A percentile compares a stretch with the other conserved stretches of the same genome.
Evolutionary conservation across 1,140 invertebrate species (phyloP).

Genomic region (Aphis gossypii): DNA sequence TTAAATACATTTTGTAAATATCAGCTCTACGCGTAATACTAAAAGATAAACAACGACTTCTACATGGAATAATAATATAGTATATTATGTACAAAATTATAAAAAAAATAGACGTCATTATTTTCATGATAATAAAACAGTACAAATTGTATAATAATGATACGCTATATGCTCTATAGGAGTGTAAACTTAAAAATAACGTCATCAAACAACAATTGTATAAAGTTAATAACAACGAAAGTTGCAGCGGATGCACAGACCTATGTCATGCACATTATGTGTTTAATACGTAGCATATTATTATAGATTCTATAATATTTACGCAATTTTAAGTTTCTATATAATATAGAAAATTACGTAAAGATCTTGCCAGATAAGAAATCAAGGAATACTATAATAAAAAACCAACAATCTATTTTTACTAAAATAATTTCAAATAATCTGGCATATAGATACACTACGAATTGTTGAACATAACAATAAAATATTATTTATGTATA

Average conservation of each 20-base stretch:
- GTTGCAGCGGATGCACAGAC: neutral
- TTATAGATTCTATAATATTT: neutral
- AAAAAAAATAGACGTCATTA: neutral
- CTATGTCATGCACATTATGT: neutral
- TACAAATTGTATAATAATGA: neutral
- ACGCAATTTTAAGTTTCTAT: too few relatives aligned
- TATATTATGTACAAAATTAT: neutral
- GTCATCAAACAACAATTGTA: neutral
- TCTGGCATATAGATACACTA: neutral
- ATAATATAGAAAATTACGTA: neutral
- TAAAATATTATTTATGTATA: neutral
- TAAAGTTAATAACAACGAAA: neutral
- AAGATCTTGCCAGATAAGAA: too few relatives aligned
- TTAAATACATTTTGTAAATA: neutral
- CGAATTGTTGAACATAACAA: too few relatives aligned
- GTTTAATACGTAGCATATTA: neutral
- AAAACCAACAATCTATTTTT: too few relatives aligned
- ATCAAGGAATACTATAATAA: too few relatives aligned
- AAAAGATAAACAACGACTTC: neutral
- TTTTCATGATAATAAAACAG: neutral
- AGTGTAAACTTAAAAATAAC: neutral
- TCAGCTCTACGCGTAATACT: neutral
- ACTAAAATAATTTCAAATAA: neutral
- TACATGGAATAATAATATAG: neutral
- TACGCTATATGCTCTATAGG: neutral